phyloP scores from a whole-genome alignment of 2,888 invertebrate genomes.

The Mesorhabditis spiculigera region DNA sequence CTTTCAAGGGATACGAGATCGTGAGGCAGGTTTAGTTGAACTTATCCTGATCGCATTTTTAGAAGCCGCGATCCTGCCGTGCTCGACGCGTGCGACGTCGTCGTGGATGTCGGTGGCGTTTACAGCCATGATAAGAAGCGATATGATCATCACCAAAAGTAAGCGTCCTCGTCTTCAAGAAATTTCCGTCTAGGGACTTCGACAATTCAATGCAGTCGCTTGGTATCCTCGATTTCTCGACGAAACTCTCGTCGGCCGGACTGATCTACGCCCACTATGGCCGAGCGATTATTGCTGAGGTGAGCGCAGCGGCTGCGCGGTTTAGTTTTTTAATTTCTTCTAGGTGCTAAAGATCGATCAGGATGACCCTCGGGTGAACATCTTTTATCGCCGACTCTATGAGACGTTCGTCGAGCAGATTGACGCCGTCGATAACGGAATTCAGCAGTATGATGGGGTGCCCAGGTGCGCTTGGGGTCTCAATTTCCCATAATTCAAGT shows the following conservation, averaged over 20 bases:
- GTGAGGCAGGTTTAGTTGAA: slow-evolving; percentile 63
- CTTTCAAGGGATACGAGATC: slow-evolving; percentile 78
- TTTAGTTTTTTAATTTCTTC: slow-evolving; percentile 7
- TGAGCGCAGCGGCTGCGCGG: slow-evolving; percentile 9
- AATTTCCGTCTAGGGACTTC: slow-evolving; percentile 57
- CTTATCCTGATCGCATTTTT: slow-evolving; percentile 15
- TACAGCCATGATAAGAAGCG: slow-evolving; percentile 75
- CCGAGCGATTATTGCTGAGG: slow-evolving; percentile 68
- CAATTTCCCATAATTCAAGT: slow-evolving; percentile 5
- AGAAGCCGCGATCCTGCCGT: slow-evolving; percentile 66
- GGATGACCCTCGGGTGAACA: slow-evolving; percentile 31
- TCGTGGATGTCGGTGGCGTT: slow-evolving; percentile 87
- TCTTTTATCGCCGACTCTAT: slow-evolving; percentile 70
- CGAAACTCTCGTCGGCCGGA: slow-evolving; percentile 85
- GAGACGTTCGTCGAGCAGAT: slow-evolving; percentile 83
- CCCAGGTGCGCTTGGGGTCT: no score
- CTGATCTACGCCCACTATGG: slow-evolving; percentile 87
- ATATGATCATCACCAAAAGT: slow-evolving; percentile 91
- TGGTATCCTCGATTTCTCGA: slow-evolving; percentile 52
- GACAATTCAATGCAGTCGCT: slow-evolving; percentile 59
- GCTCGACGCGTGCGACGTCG: slow-evolving; percentile 80
- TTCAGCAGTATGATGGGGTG: slow-evolving; percentile 64
- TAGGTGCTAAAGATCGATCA: slow-evolving; percentile 22
- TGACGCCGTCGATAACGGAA: slow-evolving; percentile 96
- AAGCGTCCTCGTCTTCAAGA: slow-evolving; percentile 13